Evolutionary conservation across 2,113 vertebrate species (phyloP).

Genomic region (Geococcyx californianus): DNA sequence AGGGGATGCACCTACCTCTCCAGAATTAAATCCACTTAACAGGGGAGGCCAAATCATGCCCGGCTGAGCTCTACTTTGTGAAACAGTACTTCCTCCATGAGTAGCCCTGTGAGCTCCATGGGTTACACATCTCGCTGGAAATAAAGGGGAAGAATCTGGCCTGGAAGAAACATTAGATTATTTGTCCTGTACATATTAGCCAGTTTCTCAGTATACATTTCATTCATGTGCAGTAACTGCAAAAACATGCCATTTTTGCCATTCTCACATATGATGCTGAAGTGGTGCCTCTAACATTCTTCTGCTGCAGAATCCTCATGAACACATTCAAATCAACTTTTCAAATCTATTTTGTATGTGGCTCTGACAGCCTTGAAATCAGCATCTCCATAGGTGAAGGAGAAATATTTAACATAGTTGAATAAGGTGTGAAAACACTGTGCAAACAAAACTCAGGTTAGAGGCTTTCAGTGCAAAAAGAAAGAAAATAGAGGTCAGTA

Average conservation of each 20-base stretch:
- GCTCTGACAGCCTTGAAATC: not conserved
- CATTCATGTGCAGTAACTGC: not conserved
- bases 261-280: rapidly evolving
- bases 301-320: not conserved
- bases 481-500: not conserved
- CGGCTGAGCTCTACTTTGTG: not conserved
- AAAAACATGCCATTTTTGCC: not conserved
- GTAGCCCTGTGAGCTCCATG: not conserved
- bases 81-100: not conserved
- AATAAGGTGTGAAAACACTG: not conserved
- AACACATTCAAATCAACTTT: not conserved
- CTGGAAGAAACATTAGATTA: not conserved
- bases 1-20: not conserved
- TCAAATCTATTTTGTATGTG: not conserved
- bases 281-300: not conserved
- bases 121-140: not conserved
- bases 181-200: not conserved
- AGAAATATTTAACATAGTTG: not conserved
- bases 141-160: not conserved
- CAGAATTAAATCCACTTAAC: not conserved
- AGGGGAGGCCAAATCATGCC: not conserved
- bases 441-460: not conserved
- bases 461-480: not conserved
- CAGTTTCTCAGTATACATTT: not conserved
- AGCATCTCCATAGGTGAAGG: not conserved